These are phyloP conservation scores for Argynnis bischoffii DNA, from an alignment of 2,888 invertebrate species.

Conservation along the genomic window DNA sequence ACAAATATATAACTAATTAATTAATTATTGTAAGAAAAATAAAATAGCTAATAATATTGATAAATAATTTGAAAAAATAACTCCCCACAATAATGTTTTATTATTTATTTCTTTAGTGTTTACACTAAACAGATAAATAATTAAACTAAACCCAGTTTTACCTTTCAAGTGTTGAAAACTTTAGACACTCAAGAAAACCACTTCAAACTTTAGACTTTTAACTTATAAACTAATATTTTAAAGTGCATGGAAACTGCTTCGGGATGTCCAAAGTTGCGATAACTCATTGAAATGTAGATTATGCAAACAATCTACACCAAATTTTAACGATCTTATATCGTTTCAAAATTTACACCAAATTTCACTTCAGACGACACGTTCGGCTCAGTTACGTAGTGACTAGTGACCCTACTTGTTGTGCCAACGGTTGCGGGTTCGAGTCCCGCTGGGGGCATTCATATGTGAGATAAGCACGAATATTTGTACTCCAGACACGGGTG, in stretches of 20 bases:
- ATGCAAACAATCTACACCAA: constrained; percentile 20
- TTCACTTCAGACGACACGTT: too few relatives aligned
- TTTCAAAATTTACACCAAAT: constrained; percentile 1
- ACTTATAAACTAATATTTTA: constrained; percentile 36
- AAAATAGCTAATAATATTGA: too few relatives aligned
- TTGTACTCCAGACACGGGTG: too few relatives aligned
- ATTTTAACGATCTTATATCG: constrained; percentile 8
- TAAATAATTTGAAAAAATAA: too few relatives aligned
- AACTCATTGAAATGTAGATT: constrained; percentile 26
- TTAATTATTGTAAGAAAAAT: too few relatives aligned
- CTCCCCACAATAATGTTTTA: too few relatives aligned
- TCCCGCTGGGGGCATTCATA: too few relatives aligned
- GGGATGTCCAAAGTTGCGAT: constrained; percentile 27
- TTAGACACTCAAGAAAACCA: constrained; percentile 22
- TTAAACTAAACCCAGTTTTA: not conserved
- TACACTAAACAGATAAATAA: not conserved
- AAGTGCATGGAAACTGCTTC: constrained; percentile 28
- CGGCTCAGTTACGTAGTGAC: too few relatives aligned
- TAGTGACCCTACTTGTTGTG: too few relatives aligned
- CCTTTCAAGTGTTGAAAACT: constrained; percentile 10
- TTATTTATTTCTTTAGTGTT: too few relatives aligned
- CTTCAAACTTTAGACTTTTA: constrained; percentile 31
- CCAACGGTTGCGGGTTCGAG: not conserved
- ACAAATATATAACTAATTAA: too few relatives aligned
- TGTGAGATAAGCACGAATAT: too few relatives aligned